Evolutionary conservation across 1,140 invertebrate species (phyloP).

Genomic region (Apis florea): DNA sequence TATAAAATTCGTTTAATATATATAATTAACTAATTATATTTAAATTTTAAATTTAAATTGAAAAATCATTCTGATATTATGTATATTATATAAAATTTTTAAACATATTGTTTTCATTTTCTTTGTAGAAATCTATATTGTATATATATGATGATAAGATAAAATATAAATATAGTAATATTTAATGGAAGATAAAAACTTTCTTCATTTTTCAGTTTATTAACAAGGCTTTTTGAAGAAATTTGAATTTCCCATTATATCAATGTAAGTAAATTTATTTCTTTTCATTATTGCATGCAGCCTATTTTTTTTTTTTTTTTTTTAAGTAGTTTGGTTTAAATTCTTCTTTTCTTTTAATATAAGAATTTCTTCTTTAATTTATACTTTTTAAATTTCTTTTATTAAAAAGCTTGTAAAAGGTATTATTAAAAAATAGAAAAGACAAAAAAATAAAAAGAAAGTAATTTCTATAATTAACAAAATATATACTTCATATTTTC

Average conservation of each 20-base stretch:
- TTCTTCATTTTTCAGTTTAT: constrained; percentile 54
- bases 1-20: constrained; percentile 8
- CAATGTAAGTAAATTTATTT: constrained; percentile 51
- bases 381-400: neutral
- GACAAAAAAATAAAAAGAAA: neutral
- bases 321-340: constrained; percentile 38
- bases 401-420: constrained; percentile 28
- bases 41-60: neutral
- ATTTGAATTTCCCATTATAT: constrained; percentile 27
- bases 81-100: neutral
- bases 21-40: constrained; percentile 18
- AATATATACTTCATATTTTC: constrained; percentile 6
- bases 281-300: constrained; percentile 25
- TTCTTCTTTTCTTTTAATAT: constrained; percentile 13
- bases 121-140: constrained; percentile 20
- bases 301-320: constrained; percentile 33
- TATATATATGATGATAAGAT: constrained; percentile 54
- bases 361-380: constrained; percentile 25
- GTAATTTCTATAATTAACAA: constrained; percentile 27
- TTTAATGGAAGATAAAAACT: constrained; percentile 28
- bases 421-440: neutral
- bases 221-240: constrained; percentile 45
- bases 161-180: constrained; percentile 28
- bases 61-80: neutral
- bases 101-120: neutral